phyloP scores from a whole-genome alignment of 2,113 vertebrate species.

The Oophaga pumilio region DNA sequence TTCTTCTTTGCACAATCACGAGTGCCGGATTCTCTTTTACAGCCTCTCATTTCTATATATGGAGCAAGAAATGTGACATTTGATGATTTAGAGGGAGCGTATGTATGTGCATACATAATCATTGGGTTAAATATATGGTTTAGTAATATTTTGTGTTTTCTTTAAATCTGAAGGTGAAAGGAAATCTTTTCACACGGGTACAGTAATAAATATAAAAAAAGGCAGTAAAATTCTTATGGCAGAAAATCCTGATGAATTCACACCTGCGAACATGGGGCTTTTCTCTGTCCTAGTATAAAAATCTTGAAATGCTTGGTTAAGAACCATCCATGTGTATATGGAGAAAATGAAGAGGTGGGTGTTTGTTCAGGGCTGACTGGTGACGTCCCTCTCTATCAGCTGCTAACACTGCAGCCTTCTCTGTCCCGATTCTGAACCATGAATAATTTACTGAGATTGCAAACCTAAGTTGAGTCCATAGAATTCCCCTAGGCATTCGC shows the following conservation, averaged over 20 bases:
- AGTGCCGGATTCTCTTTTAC: too few species aligned
- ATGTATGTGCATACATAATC: too few species aligned
- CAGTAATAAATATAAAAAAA: not conserved
- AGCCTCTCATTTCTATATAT: too few species aligned
- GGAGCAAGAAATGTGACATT: not conserved
- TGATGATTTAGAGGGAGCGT: not conserved
- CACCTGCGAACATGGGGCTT: slow-evolving; percentile 1
- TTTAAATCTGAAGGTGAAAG: not conserved
- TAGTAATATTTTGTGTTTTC: not conserved
- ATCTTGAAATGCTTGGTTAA: slow-evolving; percentile 30
- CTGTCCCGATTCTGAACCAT: slow-evolving; percentile 53
- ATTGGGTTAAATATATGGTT: not conserved
- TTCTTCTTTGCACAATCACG: too few species aligned
- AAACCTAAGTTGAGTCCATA: slow-evolving; percentile 48
- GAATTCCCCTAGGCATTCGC: slow-evolving; percentile 44
- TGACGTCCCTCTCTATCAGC: slow-evolving; percentile 37
- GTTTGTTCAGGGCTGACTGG: slow-evolving; percentile 38
- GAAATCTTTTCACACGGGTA: not conserved
- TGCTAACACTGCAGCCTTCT: slow-evolving; percentile 43
- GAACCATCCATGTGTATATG: slow-evolving; percentile 29
- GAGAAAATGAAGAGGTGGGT: slow-evolving; percentile 30
- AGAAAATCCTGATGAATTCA: slow-evolving; percentile 21
- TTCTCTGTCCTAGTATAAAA: slow-evolving; percentile 7
- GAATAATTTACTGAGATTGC: slow-evolving; percentile 56
- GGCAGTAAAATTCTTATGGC: not conserved